phyloP scores from a whole-genome alignment of 2,888 invertebrate genomes.

The Euphydryas editha region DNA sequence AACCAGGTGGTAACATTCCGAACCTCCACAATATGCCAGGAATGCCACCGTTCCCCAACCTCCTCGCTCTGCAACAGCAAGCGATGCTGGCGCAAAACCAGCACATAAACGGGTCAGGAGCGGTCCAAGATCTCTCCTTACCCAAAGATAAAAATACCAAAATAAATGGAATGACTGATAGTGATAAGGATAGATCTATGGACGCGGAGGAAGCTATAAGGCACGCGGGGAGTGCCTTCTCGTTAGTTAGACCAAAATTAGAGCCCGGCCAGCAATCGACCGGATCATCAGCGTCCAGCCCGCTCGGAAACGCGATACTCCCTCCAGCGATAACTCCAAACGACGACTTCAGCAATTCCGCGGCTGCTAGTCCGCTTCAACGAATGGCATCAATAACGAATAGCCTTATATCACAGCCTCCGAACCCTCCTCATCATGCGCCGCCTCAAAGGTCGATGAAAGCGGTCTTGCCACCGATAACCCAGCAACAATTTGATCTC shows the following conservation, averaged over 20 bases:
- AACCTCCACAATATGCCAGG: constrained; percentile 78
- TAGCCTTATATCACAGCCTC: constrained; percentile 95
- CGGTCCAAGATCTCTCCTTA: constrained; percentile 92
- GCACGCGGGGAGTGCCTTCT: constrained; percentile 93
- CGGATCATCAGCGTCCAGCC: constrained; percentile 92
- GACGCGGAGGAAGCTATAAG: constrained; percentile 88
- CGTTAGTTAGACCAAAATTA: constrained; percentile 92
- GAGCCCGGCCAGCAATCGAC: constrained; percentile 90
- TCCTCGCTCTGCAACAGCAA: constrained; percentile 90
- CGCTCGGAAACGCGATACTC: constrained; percentile 92
- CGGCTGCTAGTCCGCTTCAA: constrained; percentile 96
- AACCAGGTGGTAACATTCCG: constrained; percentile 86
- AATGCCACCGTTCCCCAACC: constrained; percentile 85
- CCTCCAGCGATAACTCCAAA: constrained; percentile 92
- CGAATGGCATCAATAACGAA: constrained; percentile 99
- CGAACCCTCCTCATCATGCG: constrained; percentile 92
- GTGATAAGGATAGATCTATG: constrained; percentile 86
- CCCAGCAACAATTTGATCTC: constrained; percentile 99
- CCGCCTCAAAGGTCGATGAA: constrained; percentile 95
- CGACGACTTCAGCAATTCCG: constrained; percentile 90
- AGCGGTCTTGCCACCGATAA: constrained; percentile 98
- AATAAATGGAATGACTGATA: constrained; percentile 86
- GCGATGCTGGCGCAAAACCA: constrained; percentile 76
- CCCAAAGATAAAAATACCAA: constrained; percentile 89
- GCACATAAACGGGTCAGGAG: constrained; percentile 85